phyloP scores from a whole-genome alignment of 1,140 invertebrate genomes.

The Trigoniulus corallinus region DNA sequence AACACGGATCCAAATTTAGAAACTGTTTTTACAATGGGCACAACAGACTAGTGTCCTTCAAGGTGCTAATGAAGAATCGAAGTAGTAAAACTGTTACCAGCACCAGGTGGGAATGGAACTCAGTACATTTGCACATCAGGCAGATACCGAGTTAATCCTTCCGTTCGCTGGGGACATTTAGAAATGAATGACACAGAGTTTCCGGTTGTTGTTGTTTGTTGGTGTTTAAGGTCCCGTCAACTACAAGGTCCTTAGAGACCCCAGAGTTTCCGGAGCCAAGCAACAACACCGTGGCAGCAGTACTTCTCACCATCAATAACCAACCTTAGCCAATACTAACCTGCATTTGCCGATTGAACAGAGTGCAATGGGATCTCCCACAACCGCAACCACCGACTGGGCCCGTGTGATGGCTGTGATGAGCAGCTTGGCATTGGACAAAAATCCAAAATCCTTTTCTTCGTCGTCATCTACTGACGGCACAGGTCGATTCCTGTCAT shows the following conservation, averaged over 20 bases:
- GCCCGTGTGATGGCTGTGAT: constrained; percentile 77
- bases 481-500: constrained; percentile 8
- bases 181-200: too few relatives aligned
- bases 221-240: too few relatives aligned
- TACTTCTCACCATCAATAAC: background rate
- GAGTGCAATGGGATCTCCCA: constrained; percentile 70
- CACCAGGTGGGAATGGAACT: too few relatives aligned
- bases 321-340: constrained; percentile 17
- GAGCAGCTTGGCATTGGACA: constrained; percentile 65
- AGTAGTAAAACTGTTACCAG: too few relatives aligned
- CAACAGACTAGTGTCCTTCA: too few relatives aligned
- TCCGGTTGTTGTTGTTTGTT: background rate
- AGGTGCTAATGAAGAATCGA: too few relatives aligned
- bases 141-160: too few relatives aligned
- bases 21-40: too few relatives aligned
- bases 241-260: background rate
- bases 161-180: too few relatives aligned
- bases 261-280: background rate
- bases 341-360: constrained; percentile 68
- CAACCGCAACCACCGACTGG: constrained; percentile 68
- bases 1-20: too few relatives aligned
- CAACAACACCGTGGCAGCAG: background rate
- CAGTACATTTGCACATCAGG: too few relatives aligned
- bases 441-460: constrained; percentile 61
- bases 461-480: constrained; percentile 26